These are phyloP conservation scores for Oreotragus oreotragus DNA, from an alignment of 2,113 vertebrate species.

Conservation along the genomic window DNA sequence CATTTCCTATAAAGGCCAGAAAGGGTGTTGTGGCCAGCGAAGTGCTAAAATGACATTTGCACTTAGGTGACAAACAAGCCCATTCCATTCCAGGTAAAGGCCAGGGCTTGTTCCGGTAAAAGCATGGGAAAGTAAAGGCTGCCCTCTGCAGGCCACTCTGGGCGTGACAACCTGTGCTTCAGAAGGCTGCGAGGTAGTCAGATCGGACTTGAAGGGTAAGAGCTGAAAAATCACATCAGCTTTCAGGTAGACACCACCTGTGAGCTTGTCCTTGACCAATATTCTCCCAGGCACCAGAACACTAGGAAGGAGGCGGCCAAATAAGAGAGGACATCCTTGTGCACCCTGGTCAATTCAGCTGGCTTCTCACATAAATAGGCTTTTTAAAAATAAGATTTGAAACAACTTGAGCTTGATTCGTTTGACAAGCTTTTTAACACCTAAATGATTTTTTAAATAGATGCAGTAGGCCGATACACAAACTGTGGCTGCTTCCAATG, in stretches of 20 bases:
- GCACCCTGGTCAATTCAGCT: not conserved
- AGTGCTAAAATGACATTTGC: constrained; percentile 76
- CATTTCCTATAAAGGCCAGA: constrained; percentile 71
- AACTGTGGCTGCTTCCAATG: not conserved
- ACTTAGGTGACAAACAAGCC: constrained; percentile 67
- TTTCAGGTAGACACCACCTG: too few relatives aligned
- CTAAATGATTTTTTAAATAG: not conserved
- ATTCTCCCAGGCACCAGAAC: not conserved
- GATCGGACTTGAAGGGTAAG: not conserved
- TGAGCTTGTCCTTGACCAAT: not conserved
- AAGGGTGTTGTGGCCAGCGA: constrained; percentile 67
- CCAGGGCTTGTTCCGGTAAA: not conserved
- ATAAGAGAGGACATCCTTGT: not conserved
- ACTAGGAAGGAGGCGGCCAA: not conserved
- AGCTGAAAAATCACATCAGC: not conserved
- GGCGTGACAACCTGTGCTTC: not conserved
- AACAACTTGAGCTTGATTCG: not conserved
- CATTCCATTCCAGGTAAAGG: constrained; percentile 47
- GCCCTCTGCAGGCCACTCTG: constrained; percentile 58
- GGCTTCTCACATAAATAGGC: not conserved
- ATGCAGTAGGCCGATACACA: not conserved
- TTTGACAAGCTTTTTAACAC: not conserved
- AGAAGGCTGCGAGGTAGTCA: accelerated
- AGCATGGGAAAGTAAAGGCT: constrained; percentile 58
- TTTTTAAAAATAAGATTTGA: not conserved